Base-by-base conservation (phyloP, 2,888 invertebrate species). In the Thelaira solivaga region DNA sequence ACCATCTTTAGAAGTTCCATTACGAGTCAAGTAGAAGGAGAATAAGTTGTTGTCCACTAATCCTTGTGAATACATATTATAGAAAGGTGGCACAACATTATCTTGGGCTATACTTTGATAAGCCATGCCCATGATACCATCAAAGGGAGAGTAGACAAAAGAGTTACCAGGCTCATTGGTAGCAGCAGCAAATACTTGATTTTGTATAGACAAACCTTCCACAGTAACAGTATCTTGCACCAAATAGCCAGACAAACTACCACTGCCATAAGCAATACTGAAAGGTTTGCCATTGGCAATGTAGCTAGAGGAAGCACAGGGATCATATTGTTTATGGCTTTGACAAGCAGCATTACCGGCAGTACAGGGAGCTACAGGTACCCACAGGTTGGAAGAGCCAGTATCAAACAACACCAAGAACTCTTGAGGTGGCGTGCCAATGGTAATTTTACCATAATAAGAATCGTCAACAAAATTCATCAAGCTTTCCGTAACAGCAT, bases 71-170 rank as follows among this genome's bases (percentile, higher is more conserved):
- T 95, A 91, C 94, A 98, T 96, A 87, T 95, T 96, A 90, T 97
- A 93, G 90, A 99, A 97, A 57, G 97, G 95, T 0, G 98, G 97
- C 39, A 91, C 90, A 61, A 98, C 97, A 80, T 93, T 92, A 90
- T 97, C 96, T 78, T 96, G 96, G 0, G 98, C 92, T 85, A 99
- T 97, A 26, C 91, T 91, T 82, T 91, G 90, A 89, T 95, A 98
- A 2, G 92, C 97, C 94, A 98, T 93, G 81, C 98, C 98, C 80
- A 99, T 91, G 86, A 99, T 98, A 80, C 99, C 97, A 89, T 99
- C 99, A 90, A 99, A 99, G 90, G 97, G 97, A 79, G 97, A 97
- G 61, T 97, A 97, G 26, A 97, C 95, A 90, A 99, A 99, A 36
- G 96, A 94, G 47, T 93, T 89, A 75, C 98, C 97, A 1, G 98